These are phyloP conservation scores for Novumbra hubbsi DNA, from an alignment of 2,797 vertebrate species.

Conservation along the genomic window DNA sequence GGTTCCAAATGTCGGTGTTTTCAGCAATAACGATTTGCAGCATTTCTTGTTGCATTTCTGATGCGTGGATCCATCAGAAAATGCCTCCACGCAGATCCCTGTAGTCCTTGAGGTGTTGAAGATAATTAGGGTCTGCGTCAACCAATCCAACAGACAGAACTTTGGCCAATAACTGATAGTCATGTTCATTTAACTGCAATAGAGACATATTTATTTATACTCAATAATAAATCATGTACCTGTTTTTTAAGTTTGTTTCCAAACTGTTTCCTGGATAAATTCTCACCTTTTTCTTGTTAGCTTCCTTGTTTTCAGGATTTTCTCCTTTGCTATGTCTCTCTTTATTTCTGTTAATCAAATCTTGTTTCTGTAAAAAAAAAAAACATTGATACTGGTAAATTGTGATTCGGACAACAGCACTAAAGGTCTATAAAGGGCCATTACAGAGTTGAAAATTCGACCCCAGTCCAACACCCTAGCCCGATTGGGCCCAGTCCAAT, in stretches of 20 bases:
- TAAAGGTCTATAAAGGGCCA: neutral
- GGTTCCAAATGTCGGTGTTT: neutral
- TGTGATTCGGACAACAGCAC: neutral
- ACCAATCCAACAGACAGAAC: slow-evolving; percentile 75
- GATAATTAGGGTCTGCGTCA: slow-evolving; percentile 76
- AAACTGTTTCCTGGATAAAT: neutral
- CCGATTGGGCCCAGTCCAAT: too few species aligned
- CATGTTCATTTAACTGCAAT: slow-evolving; percentile 66
- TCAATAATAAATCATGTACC: neutral
- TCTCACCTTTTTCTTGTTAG: slow-evolving; percentile 62
- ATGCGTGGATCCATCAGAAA: neutral
- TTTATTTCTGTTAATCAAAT: neutral
- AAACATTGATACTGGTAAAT: neutral
- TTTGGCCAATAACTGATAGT: slow-evolving; percentile 66
- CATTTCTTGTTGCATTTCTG: neutral
- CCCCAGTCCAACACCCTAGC: too few species aligned
- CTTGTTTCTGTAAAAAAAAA: slow-evolving; percentile 42
- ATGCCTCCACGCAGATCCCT: slow-evolving; percentile 63
- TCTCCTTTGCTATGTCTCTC: slow-evolving; percentile 41
- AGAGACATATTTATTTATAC: neutral
- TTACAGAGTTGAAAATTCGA: too few species aligned
- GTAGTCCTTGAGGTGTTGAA: slow-evolving; percentile 76
- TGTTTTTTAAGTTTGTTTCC: neutral
- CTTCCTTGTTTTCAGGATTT: slow-evolving; percentile 31
- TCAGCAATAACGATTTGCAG: neutral